These are phyloP conservation scores for Mandrillus leucophaeus DNA, from an alignment of 2,113 vertebrate species.

Conservation along the genomic window DNA sequence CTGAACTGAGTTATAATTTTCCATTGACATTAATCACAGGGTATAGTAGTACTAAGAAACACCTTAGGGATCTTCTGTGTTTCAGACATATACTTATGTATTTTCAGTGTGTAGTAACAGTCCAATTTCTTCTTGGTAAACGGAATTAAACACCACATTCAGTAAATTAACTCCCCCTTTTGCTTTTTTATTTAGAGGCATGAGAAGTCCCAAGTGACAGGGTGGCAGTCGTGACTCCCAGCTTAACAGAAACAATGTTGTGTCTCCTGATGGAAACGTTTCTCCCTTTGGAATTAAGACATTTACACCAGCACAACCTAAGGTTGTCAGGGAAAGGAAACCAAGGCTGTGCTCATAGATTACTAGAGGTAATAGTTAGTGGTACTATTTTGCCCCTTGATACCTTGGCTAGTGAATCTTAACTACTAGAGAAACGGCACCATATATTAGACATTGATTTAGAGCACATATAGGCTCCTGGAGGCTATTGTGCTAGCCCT, in stretches of 20 bases:
- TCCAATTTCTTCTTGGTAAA: neutral
- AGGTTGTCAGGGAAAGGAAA: neutral
- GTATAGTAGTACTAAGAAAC: neutral
- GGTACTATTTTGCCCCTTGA: neutral
- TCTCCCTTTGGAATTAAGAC: neutral
- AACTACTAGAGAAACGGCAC: neutral
- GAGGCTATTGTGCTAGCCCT: neutral
- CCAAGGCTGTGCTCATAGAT: neutral
- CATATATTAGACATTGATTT: neutral
- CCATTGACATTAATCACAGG: neutral
- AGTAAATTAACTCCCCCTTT: neutral
- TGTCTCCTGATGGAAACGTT: neutral
- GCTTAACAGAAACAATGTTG: neutral
- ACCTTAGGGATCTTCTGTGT: neutral
- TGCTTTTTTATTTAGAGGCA: neutral
- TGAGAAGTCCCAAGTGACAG: neutral
- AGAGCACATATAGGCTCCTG: neutral
- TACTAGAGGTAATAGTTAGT: neutral
- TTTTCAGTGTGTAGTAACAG: neutral
- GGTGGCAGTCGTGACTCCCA: neutral
- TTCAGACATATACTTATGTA: neutral
- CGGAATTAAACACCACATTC: neutral
- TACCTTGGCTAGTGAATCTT: neutral
- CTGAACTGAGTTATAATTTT: neutral
- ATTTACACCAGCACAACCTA: neutral